Conservation (phyloP, 2,797 vertebrate species). For the Poeciliopsis gracilis region DNA sequence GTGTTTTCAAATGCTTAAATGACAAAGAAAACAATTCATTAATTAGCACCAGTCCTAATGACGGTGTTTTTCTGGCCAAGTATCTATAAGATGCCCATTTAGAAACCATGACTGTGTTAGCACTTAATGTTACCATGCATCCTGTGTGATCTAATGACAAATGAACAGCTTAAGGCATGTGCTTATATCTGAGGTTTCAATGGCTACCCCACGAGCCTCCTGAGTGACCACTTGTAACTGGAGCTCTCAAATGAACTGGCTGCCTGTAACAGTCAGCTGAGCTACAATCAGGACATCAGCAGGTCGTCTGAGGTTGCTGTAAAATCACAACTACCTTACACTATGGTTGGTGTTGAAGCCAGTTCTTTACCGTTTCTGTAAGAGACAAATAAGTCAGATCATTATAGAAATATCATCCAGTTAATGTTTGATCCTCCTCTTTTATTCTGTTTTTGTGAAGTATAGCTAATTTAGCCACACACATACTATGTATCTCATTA, state of each 20-base stretch:
- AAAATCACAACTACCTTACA: not conserved
- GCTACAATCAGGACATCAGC: not conserved
- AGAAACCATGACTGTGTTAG: not conserved
- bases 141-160: not conserved
- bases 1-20: not conserved
- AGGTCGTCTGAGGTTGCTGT: not conserved
- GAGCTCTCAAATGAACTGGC: not conserved
- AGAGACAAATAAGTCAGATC: not conserved
- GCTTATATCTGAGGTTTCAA: not conserved
- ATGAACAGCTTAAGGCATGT: not conserved
- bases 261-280: not conserved
- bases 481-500: not conserved
- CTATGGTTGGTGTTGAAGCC: not conserved
- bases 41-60: not conserved
- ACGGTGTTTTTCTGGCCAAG: not conserved
- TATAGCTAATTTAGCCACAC: not conserved
- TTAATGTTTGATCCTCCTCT: conserved; percentile 2
- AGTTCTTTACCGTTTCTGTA: not conserved
- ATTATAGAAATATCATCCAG: not conserved
- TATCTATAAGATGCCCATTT: not conserved
- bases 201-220: not conserved
- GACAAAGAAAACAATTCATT: not conserved
- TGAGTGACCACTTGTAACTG: conserved; percentile 6
- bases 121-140: not conserved
- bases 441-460: not conserved